A percentile compares a stretch with the other conserved stretches of the same genome.
Evolutionary conservation across 2,113 vertebrate genomes (phyloP).

Genomic region (Phyllostomus discolor): DNA sequence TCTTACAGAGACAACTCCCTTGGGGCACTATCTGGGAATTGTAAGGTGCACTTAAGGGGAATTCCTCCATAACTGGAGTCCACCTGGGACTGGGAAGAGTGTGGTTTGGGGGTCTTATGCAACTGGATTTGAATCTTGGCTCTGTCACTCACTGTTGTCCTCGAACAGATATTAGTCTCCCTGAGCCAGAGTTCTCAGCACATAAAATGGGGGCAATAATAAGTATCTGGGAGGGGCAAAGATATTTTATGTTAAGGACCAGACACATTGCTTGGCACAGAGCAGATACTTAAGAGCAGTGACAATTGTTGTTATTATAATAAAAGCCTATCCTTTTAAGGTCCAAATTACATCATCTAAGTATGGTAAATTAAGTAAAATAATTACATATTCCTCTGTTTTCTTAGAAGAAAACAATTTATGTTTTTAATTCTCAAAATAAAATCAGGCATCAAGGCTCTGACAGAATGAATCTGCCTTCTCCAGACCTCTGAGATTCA

Average conservation of each 20-base stretch:
- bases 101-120: neutral
- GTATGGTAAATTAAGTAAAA: constrained; percentile 4
- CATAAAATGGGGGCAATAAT: neutral
- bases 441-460: constrained; percentile 11
- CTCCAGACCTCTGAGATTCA: neutral
- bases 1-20: neutral
- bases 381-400: neutral
- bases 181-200: neutral
- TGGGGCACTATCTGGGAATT: neutral
- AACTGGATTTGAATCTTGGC: neutral
- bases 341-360: constrained; percentile 32
- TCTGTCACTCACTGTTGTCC: neutral
- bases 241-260: neutral
- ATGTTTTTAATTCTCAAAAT: constrained; percentile 52
- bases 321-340: constrained; percentile 22
- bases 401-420: constrained; percentile 17
- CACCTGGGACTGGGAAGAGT: neutral
- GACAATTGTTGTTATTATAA: neutral
- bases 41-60: neutral
- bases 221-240: neutral
- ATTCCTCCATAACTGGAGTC: neutral
- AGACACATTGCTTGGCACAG: neutral
- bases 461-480: neutral
- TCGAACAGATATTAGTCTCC: neutral
- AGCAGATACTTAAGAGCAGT: neutral